Conservation (phyloP, 1,140 invertebrate genomes). For the Drosophila lacertosa region DNA sequence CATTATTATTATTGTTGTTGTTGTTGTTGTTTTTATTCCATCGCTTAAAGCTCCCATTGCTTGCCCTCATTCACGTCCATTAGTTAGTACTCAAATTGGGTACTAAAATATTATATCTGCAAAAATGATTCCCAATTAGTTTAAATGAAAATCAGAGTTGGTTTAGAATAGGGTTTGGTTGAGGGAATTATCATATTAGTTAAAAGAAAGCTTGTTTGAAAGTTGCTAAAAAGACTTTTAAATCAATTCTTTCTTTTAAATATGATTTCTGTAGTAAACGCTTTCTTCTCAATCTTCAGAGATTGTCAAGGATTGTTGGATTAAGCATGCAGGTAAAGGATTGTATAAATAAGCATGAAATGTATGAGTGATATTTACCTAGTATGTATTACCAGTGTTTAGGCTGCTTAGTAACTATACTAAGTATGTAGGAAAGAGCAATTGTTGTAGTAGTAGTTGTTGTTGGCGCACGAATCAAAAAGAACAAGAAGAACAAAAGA, state of each 20-base stretch:
- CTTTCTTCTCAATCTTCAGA: background rate
- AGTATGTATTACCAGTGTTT: constrained; percentile 69
- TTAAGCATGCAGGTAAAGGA: constrained; percentile 18
- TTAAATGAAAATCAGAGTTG: background rate
- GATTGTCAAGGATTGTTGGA: background rate
- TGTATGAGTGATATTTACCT: constrained; percentile 66
- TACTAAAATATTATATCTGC: constrained; percentile 79
- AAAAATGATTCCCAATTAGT: constrained; percentile 43
- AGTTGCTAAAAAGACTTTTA: too few relatives aligned
- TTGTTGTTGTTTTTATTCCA: constrained; percentile 29
- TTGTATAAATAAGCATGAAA: background rate
- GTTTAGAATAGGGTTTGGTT: background rate
- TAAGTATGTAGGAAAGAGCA: constrained; percentile 49
- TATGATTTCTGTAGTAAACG: background rate
- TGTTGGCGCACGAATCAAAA: constrained; percentile 32
- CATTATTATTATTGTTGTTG: constrained; percentile 42
- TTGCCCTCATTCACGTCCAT: constrained; percentile 14
- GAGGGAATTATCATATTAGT: background rate
- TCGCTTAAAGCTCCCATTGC: constrained; percentile 21
- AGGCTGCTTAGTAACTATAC: constrained; percentile 78
- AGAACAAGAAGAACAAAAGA: constrained; percentile 40
- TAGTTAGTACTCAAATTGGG: constrained; percentile 68
- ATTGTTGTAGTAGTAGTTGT: constrained; percentile 19
- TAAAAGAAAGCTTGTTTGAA: too few relatives aligned
- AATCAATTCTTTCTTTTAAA: background rate